Percentiles rank a stretch among this genome's conserved stretches.
Evolutionary conservation across 2,113 vertebrate genomes (phyloP).

Genomic region (Rhinopomastus cyanomelas): DNA sequence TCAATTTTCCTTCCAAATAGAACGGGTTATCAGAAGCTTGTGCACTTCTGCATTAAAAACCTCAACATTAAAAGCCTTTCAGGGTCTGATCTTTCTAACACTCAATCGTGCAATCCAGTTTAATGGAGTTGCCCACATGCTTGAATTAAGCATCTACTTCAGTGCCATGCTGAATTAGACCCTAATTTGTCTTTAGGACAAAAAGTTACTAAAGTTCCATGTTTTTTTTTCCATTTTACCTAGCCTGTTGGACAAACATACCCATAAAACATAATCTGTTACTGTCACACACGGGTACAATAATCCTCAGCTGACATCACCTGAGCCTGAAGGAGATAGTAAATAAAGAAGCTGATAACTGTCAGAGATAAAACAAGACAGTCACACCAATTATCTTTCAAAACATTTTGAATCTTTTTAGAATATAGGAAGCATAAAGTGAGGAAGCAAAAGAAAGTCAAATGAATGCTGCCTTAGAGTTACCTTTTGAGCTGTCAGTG

Average conservation of each 20-base stretch:
- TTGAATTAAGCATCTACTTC: constrained; percentile 43
- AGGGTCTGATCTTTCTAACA: constrained; percentile 15
- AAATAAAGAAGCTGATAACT: neutral
- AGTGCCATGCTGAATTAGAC: neutral
- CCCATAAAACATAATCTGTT: constrained; percentile 39
- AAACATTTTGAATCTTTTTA: neutral
- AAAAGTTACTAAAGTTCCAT: neutral
- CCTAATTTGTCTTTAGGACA: constrained; percentile 46
- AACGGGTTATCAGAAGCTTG: neutral
- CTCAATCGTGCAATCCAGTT: constrained; percentile 17
- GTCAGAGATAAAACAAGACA: neutral
- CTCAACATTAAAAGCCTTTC: constrained; percentile 33
- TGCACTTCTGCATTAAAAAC: neutral
- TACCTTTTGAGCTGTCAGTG: neutral
- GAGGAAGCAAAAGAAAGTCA: neutral
- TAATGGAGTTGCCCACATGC: constrained; percentile 8
- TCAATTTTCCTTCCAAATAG: neutral
- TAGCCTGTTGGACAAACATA: constrained; percentile 3
- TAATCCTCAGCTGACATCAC: neutral
- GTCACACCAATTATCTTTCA: neutral
- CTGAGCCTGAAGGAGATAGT: neutral
- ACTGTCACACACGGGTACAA: neutral
- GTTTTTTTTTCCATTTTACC: constrained; percentile 37
- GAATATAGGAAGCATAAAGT: neutral
- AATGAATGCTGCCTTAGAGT: neutral